phyloP scores from a whole-genome alignment of 2,797 vertebrate species.

The Gadopsis bispinosus region DNA sequence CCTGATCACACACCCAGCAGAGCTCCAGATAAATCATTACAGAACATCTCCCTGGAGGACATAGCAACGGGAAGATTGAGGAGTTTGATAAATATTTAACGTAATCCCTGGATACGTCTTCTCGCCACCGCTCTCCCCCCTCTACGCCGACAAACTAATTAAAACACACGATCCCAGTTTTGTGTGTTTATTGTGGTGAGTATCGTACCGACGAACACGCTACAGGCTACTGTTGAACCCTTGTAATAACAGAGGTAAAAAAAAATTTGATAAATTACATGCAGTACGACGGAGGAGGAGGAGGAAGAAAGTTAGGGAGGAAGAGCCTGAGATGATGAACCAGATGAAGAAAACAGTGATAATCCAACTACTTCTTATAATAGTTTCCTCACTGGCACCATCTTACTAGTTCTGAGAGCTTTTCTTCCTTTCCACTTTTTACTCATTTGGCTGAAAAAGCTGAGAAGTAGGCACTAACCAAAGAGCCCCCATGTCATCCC shows the following conservation, averaged over 20 bases:
- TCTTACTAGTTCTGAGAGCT: not conserved
- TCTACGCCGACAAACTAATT: slow-evolving; percentile 51
- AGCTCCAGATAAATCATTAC: slow-evolving; percentile 69
- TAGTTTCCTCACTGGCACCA: not conserved
- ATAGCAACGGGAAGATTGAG: slow-evolving; percentile 69
- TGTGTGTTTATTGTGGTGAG: slow-evolving; percentile 37
- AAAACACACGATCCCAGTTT: slow-evolving; percentile 24
- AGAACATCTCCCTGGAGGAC: slow-evolving; percentile 63
- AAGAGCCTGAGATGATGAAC: not conserved
- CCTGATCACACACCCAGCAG: slow-evolving; percentile 39
- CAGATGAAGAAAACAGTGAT: slow-evolving; percentile 6
- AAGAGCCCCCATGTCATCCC: not conserved
- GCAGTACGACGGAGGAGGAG: not conserved
- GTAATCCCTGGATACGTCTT: slow-evolving; percentile 72
- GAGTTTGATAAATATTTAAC: slow-evolving; percentile 77
- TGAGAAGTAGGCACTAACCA: slow-evolving; percentile 22
- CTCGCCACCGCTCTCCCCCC: slow-evolving; percentile 19
- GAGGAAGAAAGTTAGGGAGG: not conserved
- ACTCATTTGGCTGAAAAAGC: slow-evolving; percentile 55
- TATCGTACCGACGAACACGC: slow-evolving; percentile 51
- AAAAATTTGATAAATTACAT: slow-evolving; percentile 17
- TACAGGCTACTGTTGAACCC: slow-evolving; percentile 65
- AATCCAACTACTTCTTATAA: slow-evolving; percentile 2
- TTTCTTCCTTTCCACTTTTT: not conserved
- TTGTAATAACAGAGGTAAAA: slow-evolving; percentile 55